These are phyloP conservation scores for Drosophila insularis DNA, from an alignment of 1,140 invertebrate genomes.

Conservation along the genomic window DNA sequence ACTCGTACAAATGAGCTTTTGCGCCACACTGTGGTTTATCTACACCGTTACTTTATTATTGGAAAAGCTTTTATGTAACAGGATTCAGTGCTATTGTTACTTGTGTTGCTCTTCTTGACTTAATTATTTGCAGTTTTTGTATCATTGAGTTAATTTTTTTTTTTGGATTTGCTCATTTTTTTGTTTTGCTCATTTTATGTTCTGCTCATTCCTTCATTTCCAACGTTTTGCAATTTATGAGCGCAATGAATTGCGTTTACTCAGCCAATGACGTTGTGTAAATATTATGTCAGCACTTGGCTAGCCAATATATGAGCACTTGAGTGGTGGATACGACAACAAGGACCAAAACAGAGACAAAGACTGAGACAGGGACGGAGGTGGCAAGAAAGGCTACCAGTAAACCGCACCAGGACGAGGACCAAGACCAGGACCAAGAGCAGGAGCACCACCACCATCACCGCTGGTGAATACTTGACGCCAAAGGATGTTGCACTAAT, in stretches of 20 bases:
- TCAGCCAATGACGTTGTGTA: constrained; percentile 45
- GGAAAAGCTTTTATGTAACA: constrained; percentile 6
- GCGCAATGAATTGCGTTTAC: constrained; percentile 62
- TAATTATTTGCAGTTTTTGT: constrained; percentile 44
- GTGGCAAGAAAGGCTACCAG: neutral
- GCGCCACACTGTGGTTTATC: neutral
- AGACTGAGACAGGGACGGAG: constrained; percentile 11
- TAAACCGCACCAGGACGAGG: neutral
- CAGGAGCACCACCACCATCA: neutral
- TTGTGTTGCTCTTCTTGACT: neutral
- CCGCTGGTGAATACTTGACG: constrained; percentile 55
- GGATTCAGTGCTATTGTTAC: neutral
- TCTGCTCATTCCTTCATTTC: neutral
- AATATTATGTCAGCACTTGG: constrained; percentile 56
- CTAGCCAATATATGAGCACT: constrained; percentile 33
- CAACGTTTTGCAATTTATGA: constrained; percentile 62
- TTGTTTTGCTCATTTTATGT: neutral
- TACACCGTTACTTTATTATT: neutral
- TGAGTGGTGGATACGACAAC: constrained; percentile 27
- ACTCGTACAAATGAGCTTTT: neutral
- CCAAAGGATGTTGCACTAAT: constrained; percentile 60
- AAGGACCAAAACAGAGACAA: constrained; percentile 4
- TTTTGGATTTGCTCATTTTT: neutral
- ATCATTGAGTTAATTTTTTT: neutral
- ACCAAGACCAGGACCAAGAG: neutral